Evolutionary conservation across 2,888 invertebrate genomes (phyloP).

Genomic region (Cheilosia pagana): DNA sequence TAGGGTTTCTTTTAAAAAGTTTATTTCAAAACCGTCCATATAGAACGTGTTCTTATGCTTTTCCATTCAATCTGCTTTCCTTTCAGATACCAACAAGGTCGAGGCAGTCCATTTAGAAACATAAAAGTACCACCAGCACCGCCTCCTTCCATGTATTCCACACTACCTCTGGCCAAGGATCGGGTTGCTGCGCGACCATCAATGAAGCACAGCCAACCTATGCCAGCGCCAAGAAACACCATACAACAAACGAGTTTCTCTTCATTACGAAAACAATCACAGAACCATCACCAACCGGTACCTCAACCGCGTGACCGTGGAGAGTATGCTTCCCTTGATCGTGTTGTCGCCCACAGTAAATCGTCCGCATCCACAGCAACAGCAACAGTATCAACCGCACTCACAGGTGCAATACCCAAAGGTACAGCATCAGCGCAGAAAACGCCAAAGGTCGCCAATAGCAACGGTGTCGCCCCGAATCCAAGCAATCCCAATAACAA

Average conservation of each 20-base stretch:
- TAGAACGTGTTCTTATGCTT: background rate
- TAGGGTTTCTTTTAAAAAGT: too few relatives aligned
- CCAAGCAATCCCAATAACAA: conserved; percentile 28
- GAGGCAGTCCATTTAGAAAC: conserved; percentile 76
- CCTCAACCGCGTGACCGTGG: conserved; percentile 75
- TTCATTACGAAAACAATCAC: conserved; percentile 64
- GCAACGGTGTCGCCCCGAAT: background rate
- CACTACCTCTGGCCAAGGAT: conserved; percentile 80
- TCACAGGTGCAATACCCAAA: conserved; percentile 82
- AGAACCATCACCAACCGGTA: conserved; percentile 54
- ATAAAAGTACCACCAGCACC: conserved; percentile 71
- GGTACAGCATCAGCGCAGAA: conserved; percentile 62
- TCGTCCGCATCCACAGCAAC: background rate
- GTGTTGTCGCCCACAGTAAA: conserved; percentile 67
- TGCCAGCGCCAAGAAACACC: conserved; percentile 80
- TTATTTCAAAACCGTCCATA: background rate
- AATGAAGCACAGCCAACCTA: conserved; percentile 76
- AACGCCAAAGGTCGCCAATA: conserved; percentile 42
- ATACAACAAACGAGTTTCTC: conserved; percentile 75
- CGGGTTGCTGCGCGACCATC: conserved; percentile 72
- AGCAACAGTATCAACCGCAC: conserved; percentile 45
- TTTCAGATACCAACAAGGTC: conserved; percentile 66
- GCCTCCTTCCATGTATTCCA: conserved; percentile 77
- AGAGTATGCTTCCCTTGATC: conserved; percentile 81
- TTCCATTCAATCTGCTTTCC: background rate